Evolutionary conservation across 2,797 vertebrate species (phyloP).

Genomic region (Crax fasciolata): DNA sequence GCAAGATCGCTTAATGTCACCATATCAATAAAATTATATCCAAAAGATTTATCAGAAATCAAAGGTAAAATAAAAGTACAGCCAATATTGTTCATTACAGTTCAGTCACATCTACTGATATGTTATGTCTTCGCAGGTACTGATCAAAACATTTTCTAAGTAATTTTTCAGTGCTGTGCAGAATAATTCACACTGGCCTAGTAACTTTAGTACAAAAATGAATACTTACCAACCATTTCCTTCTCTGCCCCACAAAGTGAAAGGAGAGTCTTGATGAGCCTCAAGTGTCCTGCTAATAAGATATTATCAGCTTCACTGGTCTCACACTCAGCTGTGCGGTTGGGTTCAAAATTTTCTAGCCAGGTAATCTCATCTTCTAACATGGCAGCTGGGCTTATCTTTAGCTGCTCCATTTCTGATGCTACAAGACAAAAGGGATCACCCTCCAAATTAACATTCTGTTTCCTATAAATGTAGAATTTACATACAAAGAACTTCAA

Average conservation of each 20-base stretch:
- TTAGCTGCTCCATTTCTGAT: constrained; percentile 96
- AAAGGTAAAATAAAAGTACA: neutral
- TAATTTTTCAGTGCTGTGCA: neutral
- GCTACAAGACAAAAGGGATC: constrained; percentile 75
- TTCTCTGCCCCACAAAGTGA: constrained; percentile 96
- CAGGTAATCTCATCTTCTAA: constrained; percentile 98
- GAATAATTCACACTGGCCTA: neutral
- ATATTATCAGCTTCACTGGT: constrained; percentile 98
- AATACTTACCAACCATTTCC: constrained; percentile 92
- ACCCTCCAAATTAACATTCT: neutral
- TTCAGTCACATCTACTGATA: neutral
- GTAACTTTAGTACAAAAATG: neutral
- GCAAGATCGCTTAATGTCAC: neutral
- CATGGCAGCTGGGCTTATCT: constrained; percentile 95
- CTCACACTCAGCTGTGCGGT: constrained; percentile 95
- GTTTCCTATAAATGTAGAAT: neutral
- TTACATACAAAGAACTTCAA: neutral
- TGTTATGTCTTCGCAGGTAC: neutral
- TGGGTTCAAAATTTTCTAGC: constrained; percentile 98
- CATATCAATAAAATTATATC: neutral
- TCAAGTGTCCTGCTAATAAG: constrained; percentile 94
- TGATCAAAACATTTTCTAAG: neutral
- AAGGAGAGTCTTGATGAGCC: constrained; percentile 97
- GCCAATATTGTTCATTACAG: neutral
- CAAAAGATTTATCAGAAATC: neutral